Evolutionary conservation across 1,140 invertebrate species (phyloP), one percentile per base, ranked within the genome.

Genomic region (Drosophila erecta): DNA sequence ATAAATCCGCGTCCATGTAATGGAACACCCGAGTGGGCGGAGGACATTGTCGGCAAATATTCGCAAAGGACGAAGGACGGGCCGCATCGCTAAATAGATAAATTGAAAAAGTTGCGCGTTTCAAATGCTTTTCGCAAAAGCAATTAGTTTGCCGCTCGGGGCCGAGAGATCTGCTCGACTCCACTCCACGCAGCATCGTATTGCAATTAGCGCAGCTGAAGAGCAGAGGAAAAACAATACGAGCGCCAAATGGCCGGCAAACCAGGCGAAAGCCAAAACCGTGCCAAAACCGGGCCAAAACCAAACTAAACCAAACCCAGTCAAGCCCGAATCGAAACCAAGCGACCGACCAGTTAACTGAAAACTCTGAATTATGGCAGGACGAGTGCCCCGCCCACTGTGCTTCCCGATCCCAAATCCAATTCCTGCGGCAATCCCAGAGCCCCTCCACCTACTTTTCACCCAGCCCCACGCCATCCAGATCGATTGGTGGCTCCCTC

Each of bases 161-260:
- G 49, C 51, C 22, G 17, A 24, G 59, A 51, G 24, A 46, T 46
- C 47, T 30, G 49, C 61, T 66, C 62, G 33, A 44, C 35, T 55
- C 49, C 40, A 44, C 35, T 55, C 49, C 35, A 38, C 17, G 11
- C 66, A 72, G 84, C 84, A 89, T 89, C 84, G 84, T 80, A 84
- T 89, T 89, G 84, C 84, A 89, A 89, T 89, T 89, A 89, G 81
- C 84, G 84, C 73, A 40, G 43, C 73, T 70, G 87, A 81, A 81
- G 81, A 81, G 69, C 72, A 69, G 14, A 47, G 64, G 60, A 71
- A 71, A 79, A 87, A 86, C 78, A 87, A 86, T 76, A 79, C 79
- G 35, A 69, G 62, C 60, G 38, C 35, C 81, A 76, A 83, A 83
- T 70, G 67, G 60, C 46, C 66, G 55, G 38, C 66, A 40, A 76